phyloP scores from a whole-genome alignment of 2,797 vertebrate species.

The Xenops minutus region DNA sequence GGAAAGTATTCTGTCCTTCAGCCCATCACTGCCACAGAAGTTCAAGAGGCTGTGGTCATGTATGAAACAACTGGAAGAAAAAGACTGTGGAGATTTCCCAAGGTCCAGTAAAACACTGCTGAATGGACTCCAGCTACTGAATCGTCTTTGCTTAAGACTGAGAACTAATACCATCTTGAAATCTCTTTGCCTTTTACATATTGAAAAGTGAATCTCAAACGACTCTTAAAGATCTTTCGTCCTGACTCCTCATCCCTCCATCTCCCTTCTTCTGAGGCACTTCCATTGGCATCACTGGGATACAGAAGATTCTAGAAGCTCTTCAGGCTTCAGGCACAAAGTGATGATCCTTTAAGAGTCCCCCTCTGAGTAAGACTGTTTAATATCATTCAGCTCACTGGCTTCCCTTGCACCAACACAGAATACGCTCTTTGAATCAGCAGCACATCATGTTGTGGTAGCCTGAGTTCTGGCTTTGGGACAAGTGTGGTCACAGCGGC shows the following conservation, averaged over 20 bases:
- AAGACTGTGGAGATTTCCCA: background rate
- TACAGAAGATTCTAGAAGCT: background rate
- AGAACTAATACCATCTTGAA: background rate
- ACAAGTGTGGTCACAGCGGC: background rate
- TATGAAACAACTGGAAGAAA: background rate
- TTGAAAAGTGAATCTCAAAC: background rate
- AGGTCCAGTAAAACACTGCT: background rate
- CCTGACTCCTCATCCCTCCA: background rate
- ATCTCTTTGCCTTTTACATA: background rate
- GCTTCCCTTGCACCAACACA: background rate
- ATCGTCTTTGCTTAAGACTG: background rate
- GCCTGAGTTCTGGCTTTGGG: background rate
- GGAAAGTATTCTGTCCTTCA: background rate
- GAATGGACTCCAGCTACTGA: background rate
- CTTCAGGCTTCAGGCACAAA: background rate
- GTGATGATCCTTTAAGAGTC: background rate
- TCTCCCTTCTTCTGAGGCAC: background rate
- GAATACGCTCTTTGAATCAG: background rate
- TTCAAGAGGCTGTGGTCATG: background rate
- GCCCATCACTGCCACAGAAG: background rate
- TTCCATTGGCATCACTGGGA: background rate
- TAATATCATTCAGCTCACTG: background rate
- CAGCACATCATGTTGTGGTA: no score
- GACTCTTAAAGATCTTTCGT: background rate
- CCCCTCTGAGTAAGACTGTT: background rate